These are phyloP conservation scores for Xiphophorus couchianus DNA, from an alignment of 2,113 vertebrate species.

Conservation along the genomic window DNA sequence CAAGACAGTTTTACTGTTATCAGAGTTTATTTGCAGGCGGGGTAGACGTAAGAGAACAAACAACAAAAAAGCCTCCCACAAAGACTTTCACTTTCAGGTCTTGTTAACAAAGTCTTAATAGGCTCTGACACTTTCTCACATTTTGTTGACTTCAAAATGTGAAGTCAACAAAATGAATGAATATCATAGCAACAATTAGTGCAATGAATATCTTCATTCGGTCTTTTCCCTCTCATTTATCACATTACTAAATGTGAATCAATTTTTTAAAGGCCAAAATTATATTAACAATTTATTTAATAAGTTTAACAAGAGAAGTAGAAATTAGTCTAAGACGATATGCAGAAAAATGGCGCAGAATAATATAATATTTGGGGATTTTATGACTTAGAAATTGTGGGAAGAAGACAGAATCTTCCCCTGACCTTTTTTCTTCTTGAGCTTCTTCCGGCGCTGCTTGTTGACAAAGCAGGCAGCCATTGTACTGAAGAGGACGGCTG, in stretches of 20 bases:
- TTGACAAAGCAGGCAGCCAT: conserved; percentile 98
- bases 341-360: too few species aligned
- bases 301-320: background rate
- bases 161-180: too few species aligned
- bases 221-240: too few species aligned
- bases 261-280: too few species aligned
- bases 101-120: too few species aligned
- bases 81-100: too few species aligned
- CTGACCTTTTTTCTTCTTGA: conserved; percentile 95
- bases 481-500: conserved; percentile 96
- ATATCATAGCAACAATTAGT: too few species aligned
- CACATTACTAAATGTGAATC: too few species aligned
- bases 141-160: too few species aligned
- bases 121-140: too few species aligned
- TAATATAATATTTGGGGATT: background rate
- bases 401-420: background rate
- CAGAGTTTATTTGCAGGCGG: background rate
- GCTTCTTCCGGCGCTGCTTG: conserved; percentile 94
- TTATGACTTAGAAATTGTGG: background rate
- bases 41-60: background rate
- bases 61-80: background rate
- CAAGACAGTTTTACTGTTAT: conserved; percentile 6
- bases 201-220: too few species aligned
- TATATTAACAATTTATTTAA: too few species aligned
- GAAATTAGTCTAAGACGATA: background rate